Conservation (phyloP, 2,888 invertebrate species). For the Carterocephalus palaemon region DNA sequence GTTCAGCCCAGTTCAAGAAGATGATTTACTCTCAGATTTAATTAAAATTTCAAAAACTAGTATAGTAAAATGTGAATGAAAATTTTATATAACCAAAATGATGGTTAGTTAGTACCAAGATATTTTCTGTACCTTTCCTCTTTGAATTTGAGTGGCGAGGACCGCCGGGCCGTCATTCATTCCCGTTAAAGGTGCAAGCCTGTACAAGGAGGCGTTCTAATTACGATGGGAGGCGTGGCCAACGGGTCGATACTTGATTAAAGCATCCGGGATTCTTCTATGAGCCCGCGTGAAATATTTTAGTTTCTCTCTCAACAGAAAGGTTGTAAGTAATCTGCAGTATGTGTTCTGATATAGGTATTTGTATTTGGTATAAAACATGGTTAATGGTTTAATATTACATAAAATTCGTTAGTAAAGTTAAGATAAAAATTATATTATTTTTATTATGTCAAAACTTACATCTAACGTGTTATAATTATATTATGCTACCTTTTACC, state of each 20-base stretch:
- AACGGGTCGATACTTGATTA: conserved; percentile 60
- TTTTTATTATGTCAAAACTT: too few species aligned
- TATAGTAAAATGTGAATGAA: too few species aligned
- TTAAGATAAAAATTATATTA: too few species aligned
- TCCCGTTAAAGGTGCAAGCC: conserved; percentile 38
- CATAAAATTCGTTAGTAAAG: too few species aligned
- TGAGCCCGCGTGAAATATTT: conserved; percentile 57
- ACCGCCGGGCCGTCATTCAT: conserved; percentile 25
- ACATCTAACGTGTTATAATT: too few species aligned
- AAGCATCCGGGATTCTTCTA: conserved; percentile 58
- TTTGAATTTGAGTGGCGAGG: conserved; percentile 19
- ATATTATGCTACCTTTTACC: too few species aligned
- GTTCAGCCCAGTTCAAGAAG: too few species aligned
- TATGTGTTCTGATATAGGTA: too few species aligned
- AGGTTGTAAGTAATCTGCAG: conserved; percentile 17
- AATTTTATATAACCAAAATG: conserved; percentile 15
- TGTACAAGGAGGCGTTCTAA: conserved; percentile 54
- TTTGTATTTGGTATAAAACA: too few species aligned
- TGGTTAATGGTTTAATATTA: too few species aligned
- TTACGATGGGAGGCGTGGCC: conserved; percentile 59
- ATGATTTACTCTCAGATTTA: too few species aligned
- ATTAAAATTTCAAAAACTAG: too few species aligned
- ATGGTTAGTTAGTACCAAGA: conserved; percentile 11
- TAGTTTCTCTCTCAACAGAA: conserved; percentile 38
- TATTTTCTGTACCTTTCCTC: conserved; percentile 19